These are phyloP conservation scores for Drosophila engyochracea DNA, from an alignment of 2,888 invertebrate genomes.

Conservation along the genomic window DNA sequence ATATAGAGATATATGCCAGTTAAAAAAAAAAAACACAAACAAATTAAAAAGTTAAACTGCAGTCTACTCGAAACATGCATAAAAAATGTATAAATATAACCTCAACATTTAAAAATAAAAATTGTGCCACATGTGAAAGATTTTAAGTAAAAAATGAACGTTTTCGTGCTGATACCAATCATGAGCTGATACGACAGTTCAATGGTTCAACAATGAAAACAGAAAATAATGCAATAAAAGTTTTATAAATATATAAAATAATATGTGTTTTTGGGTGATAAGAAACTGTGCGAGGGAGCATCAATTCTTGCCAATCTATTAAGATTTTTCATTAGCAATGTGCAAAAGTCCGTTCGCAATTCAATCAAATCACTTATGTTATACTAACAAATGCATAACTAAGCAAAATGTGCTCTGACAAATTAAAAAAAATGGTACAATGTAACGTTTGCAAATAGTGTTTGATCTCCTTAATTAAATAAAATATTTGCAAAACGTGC, in stretches of 20 bases:
- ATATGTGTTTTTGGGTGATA: constrained; percentile 33
- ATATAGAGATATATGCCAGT: not conserved
- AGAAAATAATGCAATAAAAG: constrained; percentile 27
- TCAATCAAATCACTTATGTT: not conserved
- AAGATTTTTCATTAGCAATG: constrained; percentile 1
- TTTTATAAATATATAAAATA: constrained; percentile 34
- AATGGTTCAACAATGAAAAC: constrained; percentile 46
- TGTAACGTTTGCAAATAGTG: constrained; percentile 3
- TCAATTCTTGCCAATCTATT: constrained; percentile 10
- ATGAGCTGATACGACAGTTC: constrained; percentile 51
- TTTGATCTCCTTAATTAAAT: constrained; percentile 4
- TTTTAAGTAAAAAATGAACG: constrained; percentile 23
- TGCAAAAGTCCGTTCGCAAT: constrained; percentile 14
- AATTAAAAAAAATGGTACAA: constrained; percentile 12
- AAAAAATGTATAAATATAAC: constrained; percentile 33
- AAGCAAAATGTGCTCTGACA: not conserved
- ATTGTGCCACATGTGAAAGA: constrained; percentile 35
- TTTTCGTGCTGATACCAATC: constrained; percentile 30
- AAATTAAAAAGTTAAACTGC: not conserved
- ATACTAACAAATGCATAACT: constrained; percentile 13
- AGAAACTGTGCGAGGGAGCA: constrained; percentile 25
- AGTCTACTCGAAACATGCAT: not conserved
- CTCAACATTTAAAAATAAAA: constrained; percentile 26
- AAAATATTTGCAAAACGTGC: constrained; percentile 38
- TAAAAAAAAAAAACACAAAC: not conserved